A percentile compares a stretch with the other conserved stretches of the same genome.
Conservation (phyloP, 1,140 invertebrate genomes). For the Fragariocoptes setiger region DNA sequence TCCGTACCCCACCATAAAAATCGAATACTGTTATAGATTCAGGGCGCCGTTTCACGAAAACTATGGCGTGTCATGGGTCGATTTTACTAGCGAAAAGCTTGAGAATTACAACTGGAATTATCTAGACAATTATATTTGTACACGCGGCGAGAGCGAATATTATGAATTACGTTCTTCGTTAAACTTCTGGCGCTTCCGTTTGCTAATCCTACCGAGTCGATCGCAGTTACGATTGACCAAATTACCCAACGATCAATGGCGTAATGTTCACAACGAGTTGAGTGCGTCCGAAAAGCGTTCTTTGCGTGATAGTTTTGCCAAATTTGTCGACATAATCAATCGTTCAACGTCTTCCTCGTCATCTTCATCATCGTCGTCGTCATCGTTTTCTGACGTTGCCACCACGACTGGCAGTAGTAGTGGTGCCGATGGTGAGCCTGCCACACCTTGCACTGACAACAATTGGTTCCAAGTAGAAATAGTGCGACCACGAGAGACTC, state of each 20-base stretch:
- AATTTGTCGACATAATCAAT: conserved; percentile 61
- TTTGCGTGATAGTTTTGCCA: conserved; percentile 39
- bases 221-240: neutral
- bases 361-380: too few species aligned
- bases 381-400: too few species aligned
- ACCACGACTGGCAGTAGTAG: too few species aligned
- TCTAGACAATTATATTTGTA: conserved; percentile 76
- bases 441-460: too few species aligned
- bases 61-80: conserved; percentile 75
- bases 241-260: conserved; percentile 1
- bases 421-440: too few species aligned
- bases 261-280: too few species aligned
- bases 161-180: conserved; percentile 24
- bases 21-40: conserved; percentile 63
- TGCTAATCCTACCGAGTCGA: conserved; percentile 39
- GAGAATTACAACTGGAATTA: conserved; percentile 87
- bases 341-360: too few species aligned
- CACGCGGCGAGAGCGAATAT: conserved; percentile 48
- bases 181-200: conserved; percentile 77
- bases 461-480: too few species aligned
- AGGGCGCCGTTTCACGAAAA: conserved; percentile 66
- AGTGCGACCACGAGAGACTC: too few species aligned
- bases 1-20: conserved; percentile 50
- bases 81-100: conserved; percentile 68
- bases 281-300: too few species aligned